Base-by-base conservation (phyloP, 2,113 vertebrate species). In the Lates calcarifer region DNA sequence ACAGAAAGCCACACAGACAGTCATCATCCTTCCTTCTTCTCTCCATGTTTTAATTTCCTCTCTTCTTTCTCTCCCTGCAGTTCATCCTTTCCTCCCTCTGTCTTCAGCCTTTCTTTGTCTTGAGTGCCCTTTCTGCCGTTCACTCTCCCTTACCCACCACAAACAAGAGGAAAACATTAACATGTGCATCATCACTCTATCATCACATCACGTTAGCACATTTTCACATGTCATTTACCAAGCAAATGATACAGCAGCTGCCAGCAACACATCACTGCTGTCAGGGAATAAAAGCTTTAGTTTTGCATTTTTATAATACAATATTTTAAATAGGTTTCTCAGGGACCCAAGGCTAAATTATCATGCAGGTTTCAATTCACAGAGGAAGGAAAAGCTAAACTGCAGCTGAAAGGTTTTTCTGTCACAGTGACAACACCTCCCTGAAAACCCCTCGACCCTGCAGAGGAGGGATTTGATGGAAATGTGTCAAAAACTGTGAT, bases 161-260 rank as follows among this genome's bases (percentile, higher is more conserved):
- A 62, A 24, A 74, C 57, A 62, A n/a, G 37, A 58, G 9, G 6
- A 31, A 29, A 41, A 57, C 11, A 72, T 57, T 58, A 47, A 47
- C 12, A 58, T 73, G 56, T 22, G 7, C 35, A 33, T 45, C 14
- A 0, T 15, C 37, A 14, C 35, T 67, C 39, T 26, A 33, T 57
- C 20, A 77, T 76, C 37, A 57, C 28, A 43, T 3, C 73, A 65
- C 14, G 26, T 75, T 39, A 56, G 11, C 24, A 29, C 11, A 49
- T 17, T 73, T 45, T 65, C 24, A 51, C 26, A n/a, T n/a, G 10
- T 47, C 60, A 75, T 41, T 55, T 64, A 43, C 20, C 8, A 13
- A 22, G 15, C 26, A 56, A 55, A 64, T 55, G 24, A 65, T 17
- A 39, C 3, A 37, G n/a, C 31, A 63, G 58, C 43, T 53, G 57